A percentile compares a stretch with the other conserved stretches of the same genome.
Evolutionary conservation across 64 coral and sea anemone species (phyloP).

Genomic region (Dendrophyllia cribrosa): DNA sequence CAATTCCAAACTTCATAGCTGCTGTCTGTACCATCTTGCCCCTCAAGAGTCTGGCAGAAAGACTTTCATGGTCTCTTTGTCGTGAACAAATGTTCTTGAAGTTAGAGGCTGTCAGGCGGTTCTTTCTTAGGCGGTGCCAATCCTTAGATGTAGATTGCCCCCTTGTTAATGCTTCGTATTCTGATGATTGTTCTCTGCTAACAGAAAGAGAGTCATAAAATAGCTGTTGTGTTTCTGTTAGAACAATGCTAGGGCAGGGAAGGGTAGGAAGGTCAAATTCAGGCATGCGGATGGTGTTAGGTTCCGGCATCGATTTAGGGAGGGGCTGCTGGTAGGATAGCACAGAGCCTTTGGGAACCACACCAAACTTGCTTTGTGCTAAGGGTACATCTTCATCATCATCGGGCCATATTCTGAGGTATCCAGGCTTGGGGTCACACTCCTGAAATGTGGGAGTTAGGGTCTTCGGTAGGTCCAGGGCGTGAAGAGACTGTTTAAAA

Average conservation of each 20-base stretch:
- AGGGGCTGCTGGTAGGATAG: conserved; percentile 65
- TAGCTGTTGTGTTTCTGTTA: conserved; percentile 25
- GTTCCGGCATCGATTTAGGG: background rate
- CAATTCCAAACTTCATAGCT: conserved; percentile 44
- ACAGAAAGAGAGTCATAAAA: background rate
- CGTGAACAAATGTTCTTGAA: conserved; percentile 52
- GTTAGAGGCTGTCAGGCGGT: conserved; percentile 49
- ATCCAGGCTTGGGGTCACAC: no score
- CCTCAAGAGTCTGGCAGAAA: conserved; percentile 15
- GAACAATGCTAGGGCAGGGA: conserved; percentile 21
- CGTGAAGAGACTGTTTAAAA: no score
- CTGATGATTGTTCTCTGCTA: background rate
- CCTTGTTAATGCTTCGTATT: conserved; percentile 45
- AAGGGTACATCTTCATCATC: no score
- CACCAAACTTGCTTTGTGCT: no score
- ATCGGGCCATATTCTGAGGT: no score
- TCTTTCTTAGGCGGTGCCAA: conserved; percentile 58
- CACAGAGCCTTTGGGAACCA: no score
- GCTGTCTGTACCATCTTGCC: conserved; percentile 28
- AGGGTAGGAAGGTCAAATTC: conserved; percentile 40
- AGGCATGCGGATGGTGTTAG: background rate
- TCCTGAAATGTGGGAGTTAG: no score
- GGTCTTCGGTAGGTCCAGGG: no score
- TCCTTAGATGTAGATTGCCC: conserved; percentile 5
- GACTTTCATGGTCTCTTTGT: conserved; percentile 40